Conservation (phyloP, 2,113 vertebrate species). For the Centropus unirufus region DNA sequence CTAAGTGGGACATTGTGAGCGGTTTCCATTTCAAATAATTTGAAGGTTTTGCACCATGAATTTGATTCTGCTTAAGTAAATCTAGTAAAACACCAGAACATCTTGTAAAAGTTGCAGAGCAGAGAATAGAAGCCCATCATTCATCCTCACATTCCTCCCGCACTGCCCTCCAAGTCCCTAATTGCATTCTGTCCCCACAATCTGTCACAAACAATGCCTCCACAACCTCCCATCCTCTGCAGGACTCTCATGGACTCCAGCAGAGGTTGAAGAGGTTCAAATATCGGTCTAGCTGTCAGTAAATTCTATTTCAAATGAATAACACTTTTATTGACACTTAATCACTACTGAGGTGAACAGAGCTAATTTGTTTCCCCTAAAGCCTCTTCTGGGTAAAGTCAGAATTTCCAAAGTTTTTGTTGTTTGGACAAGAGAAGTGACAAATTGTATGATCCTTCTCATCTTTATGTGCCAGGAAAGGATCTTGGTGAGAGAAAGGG, state of each 20-base stretch:
- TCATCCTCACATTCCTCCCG: not conserved
- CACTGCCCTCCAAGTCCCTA: not conserved
- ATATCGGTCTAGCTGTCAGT: not conserved
- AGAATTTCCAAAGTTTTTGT: slow-evolving; percentile 38
- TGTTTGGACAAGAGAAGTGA: slow-evolving; percentile 18
- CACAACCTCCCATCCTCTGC: not conserved
- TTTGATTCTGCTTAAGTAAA: slow-evolving; percentile 18
- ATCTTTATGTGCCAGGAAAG: slow-evolving; percentile 9
- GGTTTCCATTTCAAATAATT: not conserved
- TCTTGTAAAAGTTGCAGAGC: slow-evolving; percentile 6
- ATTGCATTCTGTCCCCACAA: not conserved
- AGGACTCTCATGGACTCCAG: not conserved
- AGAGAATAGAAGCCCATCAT: not conserved
- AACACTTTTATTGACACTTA: slow-evolving; percentile 6
- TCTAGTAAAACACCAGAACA: not conserved
- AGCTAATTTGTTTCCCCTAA: slow-evolving; percentile 20
- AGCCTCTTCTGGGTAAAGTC: not conserved
- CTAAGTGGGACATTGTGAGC: not conserved
- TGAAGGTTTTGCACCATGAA: not conserved
- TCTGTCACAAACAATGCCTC: not conserved
- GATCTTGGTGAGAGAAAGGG: slow-evolving; percentile 31
- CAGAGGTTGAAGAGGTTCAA: slow-evolving; percentile 6
- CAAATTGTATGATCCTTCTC: slow-evolving; percentile 24
- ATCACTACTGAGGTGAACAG: slow-evolving; percentile 10
- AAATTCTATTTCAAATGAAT: not conserved